Conservation (phyloP, 37 sponge, comb jelly and placozoan species). For the Theonella swinhoei region DNA sequence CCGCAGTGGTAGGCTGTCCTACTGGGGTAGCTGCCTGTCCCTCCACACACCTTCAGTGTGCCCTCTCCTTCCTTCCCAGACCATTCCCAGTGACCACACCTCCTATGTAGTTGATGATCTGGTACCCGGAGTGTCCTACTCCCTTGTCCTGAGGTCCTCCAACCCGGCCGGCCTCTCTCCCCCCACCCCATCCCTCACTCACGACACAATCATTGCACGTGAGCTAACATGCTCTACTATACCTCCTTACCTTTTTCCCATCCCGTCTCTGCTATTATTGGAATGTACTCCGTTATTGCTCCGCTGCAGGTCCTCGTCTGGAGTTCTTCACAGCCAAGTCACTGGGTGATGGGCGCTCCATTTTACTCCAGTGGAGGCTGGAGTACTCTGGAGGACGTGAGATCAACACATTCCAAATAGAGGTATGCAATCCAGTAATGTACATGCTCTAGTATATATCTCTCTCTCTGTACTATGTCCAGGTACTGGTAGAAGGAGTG, state of each 20-base stretch:
- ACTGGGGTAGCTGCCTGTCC: background rate
- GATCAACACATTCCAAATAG: background rate
- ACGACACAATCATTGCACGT: background rate
- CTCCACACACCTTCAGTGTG: background rate
- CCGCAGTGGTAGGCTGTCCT: background rate
- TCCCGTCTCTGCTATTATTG: no score
- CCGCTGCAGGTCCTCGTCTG: background rate
- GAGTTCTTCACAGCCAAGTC: background rate
- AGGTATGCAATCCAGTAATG: no score
- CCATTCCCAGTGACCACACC: background rate
- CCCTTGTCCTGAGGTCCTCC: background rate
- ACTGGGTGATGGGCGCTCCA: background rate
- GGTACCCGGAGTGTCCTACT: background rate
- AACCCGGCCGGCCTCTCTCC: background rate
- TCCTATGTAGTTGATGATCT: background rate
- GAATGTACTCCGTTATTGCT: no score
- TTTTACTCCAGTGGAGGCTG: background rate
- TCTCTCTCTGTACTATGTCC: no score
- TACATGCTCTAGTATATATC: no score
- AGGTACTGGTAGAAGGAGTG: background rate
- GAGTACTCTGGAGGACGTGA: background rate
- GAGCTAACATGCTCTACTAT: no score
- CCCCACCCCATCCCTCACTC: background rate
- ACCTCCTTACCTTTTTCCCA: no score
- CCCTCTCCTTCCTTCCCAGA: background rate